Base-by-base conservation (phyloP, 2,888 invertebrate genomes). In the Zaprionus obscuricornis region DNA sequence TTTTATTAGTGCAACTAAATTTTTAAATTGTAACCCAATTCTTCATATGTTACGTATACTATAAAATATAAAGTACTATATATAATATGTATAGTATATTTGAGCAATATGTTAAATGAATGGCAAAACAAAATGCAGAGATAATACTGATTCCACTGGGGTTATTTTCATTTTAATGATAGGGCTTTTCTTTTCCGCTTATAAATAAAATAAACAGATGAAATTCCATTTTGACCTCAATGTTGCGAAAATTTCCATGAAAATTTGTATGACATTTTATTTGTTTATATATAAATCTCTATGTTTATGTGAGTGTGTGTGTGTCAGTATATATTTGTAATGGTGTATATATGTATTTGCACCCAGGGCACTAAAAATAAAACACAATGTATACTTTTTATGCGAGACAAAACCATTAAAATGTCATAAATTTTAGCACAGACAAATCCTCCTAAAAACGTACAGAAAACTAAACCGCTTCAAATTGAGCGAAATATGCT, bases 401-500 rank as follows among this genome's bases (percentile, higher is more conserved):
- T 64, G 60, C 40, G 64, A 59, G 63, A 63, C 65, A 54, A n/a
- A 65, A 66, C 71, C 77, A 86, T 82, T 84, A 84, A 74, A 85
- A 86, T 72, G 66, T 70, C 85, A 66, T 73, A 71, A 81, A 86
- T 81, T 83, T 59, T 29, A 67, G 57, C 67, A 70, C 64, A 52
- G 63, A 66, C 83, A 78, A 85, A 82, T 78, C 67, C 74, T 36
- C 36, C 11, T 13, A n/a, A n/a, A n/a, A 39, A 54, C 42, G 31
- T 39, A 47, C 49, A 59, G 18, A 64, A 68, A 79, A 82, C 74
- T 74, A 69, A 85, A 83, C 64, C 66, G 74, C 69, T 77, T 81
- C 75, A 78, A 78, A 81, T 69, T 83, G 68, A 66, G 66, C 83
- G 68, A 74, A 74, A 72, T 69, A 85, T 75, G 83, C 72, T 68